phyloP scores from a whole-genome alignment of 2,113 vertebrate species.

The Amia ocellicauda region DNA sequence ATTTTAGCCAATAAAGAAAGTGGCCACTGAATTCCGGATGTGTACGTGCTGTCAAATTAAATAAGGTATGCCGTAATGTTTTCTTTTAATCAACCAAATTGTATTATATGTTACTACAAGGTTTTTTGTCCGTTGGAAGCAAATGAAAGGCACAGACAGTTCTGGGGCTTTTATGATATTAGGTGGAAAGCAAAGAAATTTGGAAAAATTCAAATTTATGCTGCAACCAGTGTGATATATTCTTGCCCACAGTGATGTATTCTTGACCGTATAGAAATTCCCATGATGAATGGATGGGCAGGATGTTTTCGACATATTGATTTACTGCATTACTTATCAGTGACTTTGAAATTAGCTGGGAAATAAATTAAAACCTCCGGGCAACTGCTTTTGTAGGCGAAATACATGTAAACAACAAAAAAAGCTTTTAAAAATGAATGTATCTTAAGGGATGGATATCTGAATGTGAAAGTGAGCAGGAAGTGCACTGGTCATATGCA shows the following conservation, averaged over 20 bases:
- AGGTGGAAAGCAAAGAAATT: constrained; percentile 15
- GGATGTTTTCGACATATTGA: neutral
- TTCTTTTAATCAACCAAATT: constrained; percentile 83
- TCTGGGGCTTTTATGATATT: constrained; percentile 23
- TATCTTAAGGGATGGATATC: too few relatives aligned
- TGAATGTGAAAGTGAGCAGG: too few relatives aligned
- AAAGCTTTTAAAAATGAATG: too few relatives aligned
- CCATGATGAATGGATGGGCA: constrained; percentile 39
- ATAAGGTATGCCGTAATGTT: constrained; percentile 78
- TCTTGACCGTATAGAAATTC: constrained; percentile 22
- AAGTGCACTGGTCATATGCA: neutral
- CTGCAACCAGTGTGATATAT: neutral
- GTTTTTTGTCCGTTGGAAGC: constrained; percentile 24
- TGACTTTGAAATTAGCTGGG: constrained; percentile 6
- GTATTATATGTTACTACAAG: constrained; percentile 64
- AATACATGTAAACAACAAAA: constrained; percentile 28
- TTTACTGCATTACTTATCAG: neutral
- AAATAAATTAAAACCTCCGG: neutral
- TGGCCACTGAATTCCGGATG: constrained; percentile 67
- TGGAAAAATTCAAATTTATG: neutral
- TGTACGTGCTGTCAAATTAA: constrained; percentile 77
- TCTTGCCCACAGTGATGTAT: neutral
- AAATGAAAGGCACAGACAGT: constrained; percentile 4
- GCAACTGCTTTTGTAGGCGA: constrained; percentile 35
- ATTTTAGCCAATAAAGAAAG: constrained; percentile 73